Base-by-base conservation (phyloP, 2,113 vertebrate species). In the Macrotus californicus region DNA sequence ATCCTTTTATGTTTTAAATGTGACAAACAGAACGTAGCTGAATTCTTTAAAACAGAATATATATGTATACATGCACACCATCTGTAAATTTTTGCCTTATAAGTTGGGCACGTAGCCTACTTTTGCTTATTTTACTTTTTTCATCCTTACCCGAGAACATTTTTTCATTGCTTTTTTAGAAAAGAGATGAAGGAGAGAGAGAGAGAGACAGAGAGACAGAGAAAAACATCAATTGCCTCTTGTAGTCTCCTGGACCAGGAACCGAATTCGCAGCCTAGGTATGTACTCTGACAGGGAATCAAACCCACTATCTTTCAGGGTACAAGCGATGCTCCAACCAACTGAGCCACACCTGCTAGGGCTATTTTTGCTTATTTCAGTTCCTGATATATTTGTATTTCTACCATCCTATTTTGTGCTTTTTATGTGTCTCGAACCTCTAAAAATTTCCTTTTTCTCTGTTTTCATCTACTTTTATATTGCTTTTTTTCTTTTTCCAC, bases 1-100 rank as follows among this genome's bases (percentile, higher is more conserved):
- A 91, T 87, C 69, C 19, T 92, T 89, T 92, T 92, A 87, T 67
- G 76, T 85, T 96, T 92, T 95, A 82, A 87, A 79, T 39, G 24
- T 86, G 59, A 93, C 77, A 89, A 91, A 82, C 31, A 94, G 22
- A 92, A 73, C 73, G 85, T 64, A 80, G 21, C 21, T 26, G 4
- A 91, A 70, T 48, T 91, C 72, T 94, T 76, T 39, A 87, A 86
- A 91, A 79, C 2, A 77, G 29, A 56, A 89, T 79, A 56, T 54
- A 41, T 19, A 73, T 52, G 41, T 39, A 54, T 75, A 52, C 39
- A 73, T 21, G 72, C 13, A 70, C 6, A 43, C 36, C 18, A 81
- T 24, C 72, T 66, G 4, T 73, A 93, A 88, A 84, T 83, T 26
- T 67, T 91, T 85, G 36, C 36, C 13, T 67, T 75, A 22, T 66